Evolutionary conservation across 2,113 vertebrate species (phyloP).

Genomic region (Cephalopholis sonnerati): DNA sequence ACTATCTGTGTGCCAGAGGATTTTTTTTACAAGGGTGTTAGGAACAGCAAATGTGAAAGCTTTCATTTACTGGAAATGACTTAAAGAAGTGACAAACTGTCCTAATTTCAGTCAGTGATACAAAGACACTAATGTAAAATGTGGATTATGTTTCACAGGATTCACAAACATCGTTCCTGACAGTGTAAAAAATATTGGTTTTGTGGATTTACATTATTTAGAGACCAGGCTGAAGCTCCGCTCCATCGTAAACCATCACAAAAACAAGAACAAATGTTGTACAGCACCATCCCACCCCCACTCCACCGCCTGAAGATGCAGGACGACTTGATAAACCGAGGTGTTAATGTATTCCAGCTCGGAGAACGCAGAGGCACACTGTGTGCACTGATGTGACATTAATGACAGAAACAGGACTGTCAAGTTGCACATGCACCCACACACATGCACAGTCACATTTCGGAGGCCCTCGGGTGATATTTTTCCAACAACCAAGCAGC

Average conservation of each 20-base stretch:
- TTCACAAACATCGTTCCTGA: neutral
- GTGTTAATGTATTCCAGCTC: conserved; percentile 75
- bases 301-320: conserved; percentile 44
- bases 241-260: conserved; percentile 26
- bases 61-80: conserved; percentile 15
- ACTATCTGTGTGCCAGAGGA: neutral
- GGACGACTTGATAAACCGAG: conserved; percentile 61
- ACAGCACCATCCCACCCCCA: conserved; percentile 45
- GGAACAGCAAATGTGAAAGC: conserved; percentile 1
- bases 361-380: conserved; percentile 57
- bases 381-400: conserved; percentile 73
- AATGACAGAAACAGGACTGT: conserved; percentile 66
- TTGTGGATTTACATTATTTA: neutral
- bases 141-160: conserved; percentile 2
- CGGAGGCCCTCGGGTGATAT: conserved; percentile 46
- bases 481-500: conserved; percentile 40
- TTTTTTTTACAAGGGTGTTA: neutral
- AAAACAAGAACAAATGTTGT: conserved; percentile 51
- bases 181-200: neutral
- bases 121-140: conserved; percentile 20
- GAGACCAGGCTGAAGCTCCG: conserved; percentile 7
- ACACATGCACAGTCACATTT: conserved; percentile 21
- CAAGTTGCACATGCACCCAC: conserved; percentile 40
- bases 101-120: conserved; percentile 1
- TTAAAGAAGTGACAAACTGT: conserved; percentile 1